Evolutionary conservation across 2,113 vertebrate genomes (phyloP), one percentile per base, ranked within the genome.

Genomic region (Argyrosomus japonicus): DNA sequence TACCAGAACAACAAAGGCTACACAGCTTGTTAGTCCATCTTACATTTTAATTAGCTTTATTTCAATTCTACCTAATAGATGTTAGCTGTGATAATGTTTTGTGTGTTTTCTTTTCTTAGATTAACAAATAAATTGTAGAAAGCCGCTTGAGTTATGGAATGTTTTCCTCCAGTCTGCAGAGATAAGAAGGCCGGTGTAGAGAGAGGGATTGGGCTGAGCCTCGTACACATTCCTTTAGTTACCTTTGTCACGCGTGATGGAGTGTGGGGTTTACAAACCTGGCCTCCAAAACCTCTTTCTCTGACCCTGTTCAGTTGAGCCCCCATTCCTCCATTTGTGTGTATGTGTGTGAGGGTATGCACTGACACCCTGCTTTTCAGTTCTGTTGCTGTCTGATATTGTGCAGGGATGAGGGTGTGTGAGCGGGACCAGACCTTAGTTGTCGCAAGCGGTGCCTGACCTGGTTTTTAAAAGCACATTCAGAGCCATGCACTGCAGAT

Each of bases 231-330:
- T 93, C 89, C 87, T 93, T 54, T 74, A 80, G 91, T 91, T 94
- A 90, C 91, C 81, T 92, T 93, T 91, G 86, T 93, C 93, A 89
- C 68, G 72, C 68, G 76, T 93, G 91, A 92, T 90, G 84, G 82
- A 92, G 89, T 92, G 77, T 68, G 65, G 87, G 84, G 78, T 94
- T 91, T 91, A 93, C 89, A 84, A 80, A 87, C 84, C 83, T 77
- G 87, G 88, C 87, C 87, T 85, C 62, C 80, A 85, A 81, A 91
- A 88, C 86, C 88, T 87, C 69, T 84, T 43, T 85, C 73, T 75
- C 85, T 92, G 86, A 93, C 86, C 87, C 86, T 69, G 81, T 84
- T 91, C 82, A 84, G 84, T 63, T 68, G 73, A 88, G 82, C 70
- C 80, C 69, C 73, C 65, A 54, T 68, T 82, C 62, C 57, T 76